Evolutionary conservation across 92 coral and sea anemone genomes (phyloP).

Genomic region (Metridium senile): DNA sequence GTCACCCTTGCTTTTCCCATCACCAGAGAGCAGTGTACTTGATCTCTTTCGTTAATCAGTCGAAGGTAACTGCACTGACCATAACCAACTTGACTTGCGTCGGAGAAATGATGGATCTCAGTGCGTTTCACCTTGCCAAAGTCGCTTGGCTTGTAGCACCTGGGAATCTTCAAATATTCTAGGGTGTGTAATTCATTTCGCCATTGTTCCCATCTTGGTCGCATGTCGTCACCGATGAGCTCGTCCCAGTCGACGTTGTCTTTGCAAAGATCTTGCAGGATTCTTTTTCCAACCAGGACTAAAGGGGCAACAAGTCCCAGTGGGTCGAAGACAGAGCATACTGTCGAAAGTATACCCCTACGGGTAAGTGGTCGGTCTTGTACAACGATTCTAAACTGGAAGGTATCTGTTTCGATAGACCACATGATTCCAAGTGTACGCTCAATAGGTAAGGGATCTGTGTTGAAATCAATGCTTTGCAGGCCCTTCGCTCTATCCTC

Average conservation of each 20-base stretch:
- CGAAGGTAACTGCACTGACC: constrained; percentile 66
- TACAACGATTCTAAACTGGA: constrained; percentile 51
- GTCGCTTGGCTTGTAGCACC: constrained; percentile 60
- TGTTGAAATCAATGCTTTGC: constrained; percentile 38
- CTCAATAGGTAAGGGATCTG: constrained; percentile 45
- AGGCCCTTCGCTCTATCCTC: constrained; percentile 55
- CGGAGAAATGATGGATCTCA: constrained; percentile 64
- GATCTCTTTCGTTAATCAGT: constrained; percentile 35
- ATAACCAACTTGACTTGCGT: constrained; percentile 51
- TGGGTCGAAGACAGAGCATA: constrained; percentile 48
- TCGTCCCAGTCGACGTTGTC: constrained; percentile 45
- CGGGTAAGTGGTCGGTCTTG: constrained; percentile 55
- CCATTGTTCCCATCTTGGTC: constrained; percentile 49
- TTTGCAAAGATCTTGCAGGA: constrained; percentile 52
- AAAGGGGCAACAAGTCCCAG: constrained; percentile 53
- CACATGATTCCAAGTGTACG: constrained; percentile 52
- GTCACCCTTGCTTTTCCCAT: constrained; percentile 63
- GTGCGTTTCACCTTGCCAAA: constrained; percentile 32
- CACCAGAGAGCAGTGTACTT: constrained; percentile 50
- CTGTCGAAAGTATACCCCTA: constrained; percentile 55
- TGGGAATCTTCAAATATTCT: constrained; percentile 31
- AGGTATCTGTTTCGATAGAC: constrained; percentile 46
- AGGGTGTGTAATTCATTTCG: constrained; percentile 25
- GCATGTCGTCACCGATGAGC: constrained; percentile 30
- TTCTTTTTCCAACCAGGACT: constrained; percentile 53